Percentiles rank a stretch among this genome's conserved stretches.
phyloP scores from a whole-genome alignment of 2,797 vertebrate species.

The Centroberyx gerrardi region DNA sequence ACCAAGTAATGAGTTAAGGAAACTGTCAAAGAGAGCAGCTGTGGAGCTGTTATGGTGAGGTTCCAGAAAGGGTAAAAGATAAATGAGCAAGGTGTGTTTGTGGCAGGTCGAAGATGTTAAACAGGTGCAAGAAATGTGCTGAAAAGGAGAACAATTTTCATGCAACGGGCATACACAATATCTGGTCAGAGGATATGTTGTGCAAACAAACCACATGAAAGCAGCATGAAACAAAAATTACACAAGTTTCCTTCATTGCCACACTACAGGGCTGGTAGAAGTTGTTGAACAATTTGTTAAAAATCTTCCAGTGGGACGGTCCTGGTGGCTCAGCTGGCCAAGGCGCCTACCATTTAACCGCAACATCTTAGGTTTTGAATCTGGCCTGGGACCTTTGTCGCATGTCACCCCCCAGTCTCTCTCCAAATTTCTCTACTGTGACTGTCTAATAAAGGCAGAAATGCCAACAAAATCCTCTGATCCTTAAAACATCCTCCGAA shows the following conservation, averaged over 20 bases:
- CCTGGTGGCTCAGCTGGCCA: neutral
- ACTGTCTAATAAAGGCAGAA: neutral
- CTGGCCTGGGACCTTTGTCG: neutral
- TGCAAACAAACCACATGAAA: slow-evolving; percentile 8
- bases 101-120: neutral
- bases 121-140: neutral
- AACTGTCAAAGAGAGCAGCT: neutral
- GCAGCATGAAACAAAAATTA: slow-evolving; percentile 1
- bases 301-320: neutral
- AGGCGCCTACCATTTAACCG: neutral
- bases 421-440: neutral
- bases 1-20: slow-evolving; percentile 3
- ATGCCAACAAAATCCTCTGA: neutral
- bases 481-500: neutral
- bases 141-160: slow-evolving; percentile 3
- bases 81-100: neutral
- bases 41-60: neutral
- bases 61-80: neutral
- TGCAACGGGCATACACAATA: neutral
- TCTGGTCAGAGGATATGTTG: neutral
- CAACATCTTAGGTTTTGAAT: neutral
- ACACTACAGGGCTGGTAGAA: neutral
- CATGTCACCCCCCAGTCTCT: neutral
- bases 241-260: slow-evolving; percentile 13
- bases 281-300: neutral